These are phyloP conservation scores for Nomada fabriciana DNA, from an alignment of 2,888 invertebrate genomes.

Conservation along the genomic window DNA sequence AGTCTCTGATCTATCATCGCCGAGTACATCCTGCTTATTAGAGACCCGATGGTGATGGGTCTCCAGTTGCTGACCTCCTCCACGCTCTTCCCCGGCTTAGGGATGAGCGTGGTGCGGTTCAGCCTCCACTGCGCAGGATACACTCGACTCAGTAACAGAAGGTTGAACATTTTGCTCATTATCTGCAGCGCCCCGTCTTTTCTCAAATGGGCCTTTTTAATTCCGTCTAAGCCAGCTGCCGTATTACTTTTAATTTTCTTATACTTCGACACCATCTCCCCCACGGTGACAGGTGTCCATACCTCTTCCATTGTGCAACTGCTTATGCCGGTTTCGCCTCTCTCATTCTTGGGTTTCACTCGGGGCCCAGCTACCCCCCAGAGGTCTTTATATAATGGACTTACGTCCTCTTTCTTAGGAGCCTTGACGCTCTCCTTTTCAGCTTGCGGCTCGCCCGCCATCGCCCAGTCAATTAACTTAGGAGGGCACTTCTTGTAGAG, in stretches of 20 bases:
- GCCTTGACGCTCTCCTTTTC: background rate
- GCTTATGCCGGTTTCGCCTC: too few species aligned
- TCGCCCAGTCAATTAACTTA: background rate
- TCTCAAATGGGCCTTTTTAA: background rate
- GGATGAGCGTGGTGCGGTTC: background rate
- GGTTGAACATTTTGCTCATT: background rate
- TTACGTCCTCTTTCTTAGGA: background rate
- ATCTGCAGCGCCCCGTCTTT: background rate
- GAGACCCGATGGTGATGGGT: too few species aligned
- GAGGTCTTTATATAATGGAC: background rate
- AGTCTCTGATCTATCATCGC: background rate
- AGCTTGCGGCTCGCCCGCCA: background rate
- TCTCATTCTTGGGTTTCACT: too few species aligned
- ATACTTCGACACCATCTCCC: too few species aligned
- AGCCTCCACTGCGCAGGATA: background rate
- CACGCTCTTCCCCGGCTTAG: too few species aligned
- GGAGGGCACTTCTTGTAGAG: too few species aligned
- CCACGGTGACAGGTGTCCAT: too few species aligned
- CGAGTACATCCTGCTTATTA: background rate
- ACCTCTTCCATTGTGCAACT: fast-evolving
- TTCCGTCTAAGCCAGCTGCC: background rate
- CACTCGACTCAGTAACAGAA: background rate
- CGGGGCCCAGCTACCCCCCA: background rate
- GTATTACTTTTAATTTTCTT: background rate
- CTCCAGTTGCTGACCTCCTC: too few species aligned